These are phyloP conservation scores for Acronicta leporina DNA, from an alignment of 2,888 invertebrate species.

Conservation along the genomic window DNA sequence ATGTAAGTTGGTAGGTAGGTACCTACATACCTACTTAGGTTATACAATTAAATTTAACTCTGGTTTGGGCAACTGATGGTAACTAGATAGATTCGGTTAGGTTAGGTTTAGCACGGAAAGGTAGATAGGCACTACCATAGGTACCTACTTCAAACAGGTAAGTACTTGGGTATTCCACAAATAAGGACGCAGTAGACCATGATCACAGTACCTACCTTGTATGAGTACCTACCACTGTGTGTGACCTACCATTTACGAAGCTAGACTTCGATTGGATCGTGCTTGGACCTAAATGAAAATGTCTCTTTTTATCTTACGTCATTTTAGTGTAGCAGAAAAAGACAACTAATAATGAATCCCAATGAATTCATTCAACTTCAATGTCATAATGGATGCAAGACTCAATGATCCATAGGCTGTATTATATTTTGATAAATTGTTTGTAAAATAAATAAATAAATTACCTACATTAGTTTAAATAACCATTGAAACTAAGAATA, in stretches of 20 bases:
- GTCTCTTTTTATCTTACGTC: slow-evolving; percentile 64
- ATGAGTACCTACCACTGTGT: no score
- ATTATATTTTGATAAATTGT: slow-evolving; percentile 19
- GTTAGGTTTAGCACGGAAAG: not conserved
- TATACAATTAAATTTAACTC: no score
- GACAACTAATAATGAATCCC: slow-evolving; percentile 64
- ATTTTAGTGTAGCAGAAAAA: slow-evolving; percentile 54
- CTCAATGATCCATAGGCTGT: slow-evolving; percentile 51
- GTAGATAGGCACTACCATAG: no score
- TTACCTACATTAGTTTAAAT: not conserved
- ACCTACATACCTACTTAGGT: no score
- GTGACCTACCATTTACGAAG: no score
- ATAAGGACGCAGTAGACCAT: no score
- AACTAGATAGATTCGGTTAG: not conserved
- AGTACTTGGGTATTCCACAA: no score
- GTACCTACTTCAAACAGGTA: no score
- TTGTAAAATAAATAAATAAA: not conserved
- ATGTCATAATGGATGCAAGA: slow-evolving; percentile 71
- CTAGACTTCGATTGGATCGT: not conserved
- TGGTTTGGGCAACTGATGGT: not conserved
- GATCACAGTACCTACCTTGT: no score
- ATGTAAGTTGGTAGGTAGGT: no score
- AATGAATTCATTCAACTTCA: slow-evolving; percentile 74
- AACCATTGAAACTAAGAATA: no score
- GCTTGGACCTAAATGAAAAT: slow-evolving; percentile 10